Base-by-base conservation (phyloP, 2,797 vertebrate species). In the Galagoides demidoff region DNA sequence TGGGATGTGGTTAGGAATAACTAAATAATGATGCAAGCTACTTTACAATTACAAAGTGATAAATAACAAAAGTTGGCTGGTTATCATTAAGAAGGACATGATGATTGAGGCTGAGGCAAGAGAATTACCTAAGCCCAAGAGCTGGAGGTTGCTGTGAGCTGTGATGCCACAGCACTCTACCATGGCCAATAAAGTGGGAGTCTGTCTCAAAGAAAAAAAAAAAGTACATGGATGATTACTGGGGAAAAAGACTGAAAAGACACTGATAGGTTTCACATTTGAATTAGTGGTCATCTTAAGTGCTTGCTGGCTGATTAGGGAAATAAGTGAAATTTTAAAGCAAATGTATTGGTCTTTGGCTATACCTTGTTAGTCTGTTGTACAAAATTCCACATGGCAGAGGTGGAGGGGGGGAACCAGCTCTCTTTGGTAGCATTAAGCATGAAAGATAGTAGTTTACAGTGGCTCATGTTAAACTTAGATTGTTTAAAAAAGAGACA, bases 21-120 rank as follows among this genome's bases (percentile, higher is more conserved):
- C 66, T 77, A 85, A 88, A 87, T 78, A 71, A 92, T 88, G 90
- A 94, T 64, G 22, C 11, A 88, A 95, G 57, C n/a, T 94, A 82
- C 74, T 88, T 78, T 94, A 71, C 94, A 68, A 97, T 95, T 91
- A 96, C 25, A 25, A 76, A 92, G 43, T 77, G 63, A 66, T 96
- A 96, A 96, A 94, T 88, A 94, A 96, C 88, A 95, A 91, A 90
- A 79, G n/a, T 92, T 95, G 83, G 22, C 82, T 94, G 93, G 86
- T 95, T 92, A 92, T 82, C 66, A 87, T 89, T 95, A 57, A 94
- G 95, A 96, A 92, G 84, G 95, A 73, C 25, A 52, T 31, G 70
- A 49, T 85, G 76, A 84, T 79, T 95, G 63, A 49, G 45, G 45
- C 45, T 12, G 8, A 49, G 45, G 45, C 45, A 49, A 49, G 45